A percentile compares a stretch with the other conserved stretches of the same genome.
phyloP scores from a whole-genome alignment of 2,888 invertebrate species.

The Andrena camellia region DNA sequence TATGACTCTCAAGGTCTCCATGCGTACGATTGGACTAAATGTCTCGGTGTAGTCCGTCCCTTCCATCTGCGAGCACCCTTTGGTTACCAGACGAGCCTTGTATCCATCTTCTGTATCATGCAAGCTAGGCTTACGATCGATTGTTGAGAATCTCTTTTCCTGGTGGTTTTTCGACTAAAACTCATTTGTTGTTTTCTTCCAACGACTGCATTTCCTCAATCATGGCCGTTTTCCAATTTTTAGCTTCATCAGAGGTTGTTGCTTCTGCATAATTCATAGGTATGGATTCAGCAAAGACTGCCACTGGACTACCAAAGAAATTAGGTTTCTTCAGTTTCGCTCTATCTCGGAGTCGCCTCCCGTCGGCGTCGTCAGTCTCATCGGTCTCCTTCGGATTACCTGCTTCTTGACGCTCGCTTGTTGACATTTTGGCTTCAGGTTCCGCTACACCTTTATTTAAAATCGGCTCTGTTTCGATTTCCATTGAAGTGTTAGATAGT shows the following conservation, averaged over 20 bases:
- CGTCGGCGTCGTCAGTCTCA: too few species aligned
- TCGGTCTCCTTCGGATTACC: neutral
- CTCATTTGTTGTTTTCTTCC: neutral
- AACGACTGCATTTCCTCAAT: neutral
- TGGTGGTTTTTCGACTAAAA: neutral
- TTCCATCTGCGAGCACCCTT: neutral
- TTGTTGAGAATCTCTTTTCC: neutral
- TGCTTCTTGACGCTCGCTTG: neutral
- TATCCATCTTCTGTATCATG: neutral
- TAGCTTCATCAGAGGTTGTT: neutral
- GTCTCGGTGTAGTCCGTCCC: constrained; percentile 7
- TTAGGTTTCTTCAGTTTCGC: neutral
- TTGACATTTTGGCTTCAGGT: neutral
- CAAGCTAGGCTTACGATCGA: neutral
- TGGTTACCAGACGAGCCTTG: neutral
- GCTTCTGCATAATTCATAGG: neutral
- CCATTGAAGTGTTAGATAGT: neutral
- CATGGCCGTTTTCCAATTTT: neutral
- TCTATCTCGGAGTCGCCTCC: neutral
- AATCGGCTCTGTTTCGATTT: neutral
- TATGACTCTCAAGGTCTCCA: neutral
- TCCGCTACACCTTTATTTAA: neutral
- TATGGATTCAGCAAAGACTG: neutral
- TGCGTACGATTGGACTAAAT: neutral
- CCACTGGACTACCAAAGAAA: neutral